A percentile compares a stretch with the other conserved stretches of the same genome.
These are phyloP conservation scores for Perca flavescens DNA, from an alignment of 2,113 vertebrate species.

Conservation along the genomic window DNA sequence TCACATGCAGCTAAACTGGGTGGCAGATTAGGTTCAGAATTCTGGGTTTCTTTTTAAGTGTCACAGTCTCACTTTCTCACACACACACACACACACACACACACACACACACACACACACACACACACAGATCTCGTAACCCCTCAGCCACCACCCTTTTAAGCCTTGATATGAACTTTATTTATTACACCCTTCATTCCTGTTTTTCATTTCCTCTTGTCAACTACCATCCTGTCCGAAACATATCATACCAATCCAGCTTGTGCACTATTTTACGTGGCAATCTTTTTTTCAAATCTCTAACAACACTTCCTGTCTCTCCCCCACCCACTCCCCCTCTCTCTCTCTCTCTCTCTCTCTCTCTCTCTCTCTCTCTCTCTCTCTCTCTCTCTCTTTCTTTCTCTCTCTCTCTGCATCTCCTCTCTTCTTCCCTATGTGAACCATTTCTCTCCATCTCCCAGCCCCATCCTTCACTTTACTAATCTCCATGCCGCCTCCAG, in stretches of 20 bases:
- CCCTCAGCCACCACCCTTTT: not conserved
- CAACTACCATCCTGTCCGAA: slow-evolving; percentile 15
- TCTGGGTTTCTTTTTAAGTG: slow-evolving; percentile 14
- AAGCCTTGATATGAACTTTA: slow-evolving; percentile 43
- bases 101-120: slow-evolving; percentile 1
- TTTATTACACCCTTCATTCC: slow-evolving; percentile 35
- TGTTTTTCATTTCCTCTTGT: slow-evolving; percentile 52
- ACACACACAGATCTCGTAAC: not conserved
- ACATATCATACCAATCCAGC: slow-evolving; percentile 28
- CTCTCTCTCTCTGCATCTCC: not conserved
- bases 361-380: too few relatives aligned
- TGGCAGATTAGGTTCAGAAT: slow-evolving; percentile 3
- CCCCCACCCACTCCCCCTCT: not conserved
- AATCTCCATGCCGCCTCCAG: slow-evolving; percentile 53
- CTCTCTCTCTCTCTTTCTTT: too few relatives aligned
- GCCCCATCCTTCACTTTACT: slow-evolving; percentile 46
- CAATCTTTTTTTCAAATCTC: slow-evolving; percentile 37
- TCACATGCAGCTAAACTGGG: not conserved
- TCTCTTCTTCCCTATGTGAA: slow-evolving; percentile 37
- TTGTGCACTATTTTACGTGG: slow-evolving; percentile 44
- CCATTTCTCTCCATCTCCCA: slow-evolving; percentile 59
- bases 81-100: not conserved
- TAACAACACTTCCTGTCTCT: slow-evolving; percentile 15
- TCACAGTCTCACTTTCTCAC: not conserved
- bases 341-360: slow-evolving; percentile 9